Evolutionary conservation across 2,888 invertebrate species (phyloP).

Genomic region (Sympetrum striolatum): DNA sequence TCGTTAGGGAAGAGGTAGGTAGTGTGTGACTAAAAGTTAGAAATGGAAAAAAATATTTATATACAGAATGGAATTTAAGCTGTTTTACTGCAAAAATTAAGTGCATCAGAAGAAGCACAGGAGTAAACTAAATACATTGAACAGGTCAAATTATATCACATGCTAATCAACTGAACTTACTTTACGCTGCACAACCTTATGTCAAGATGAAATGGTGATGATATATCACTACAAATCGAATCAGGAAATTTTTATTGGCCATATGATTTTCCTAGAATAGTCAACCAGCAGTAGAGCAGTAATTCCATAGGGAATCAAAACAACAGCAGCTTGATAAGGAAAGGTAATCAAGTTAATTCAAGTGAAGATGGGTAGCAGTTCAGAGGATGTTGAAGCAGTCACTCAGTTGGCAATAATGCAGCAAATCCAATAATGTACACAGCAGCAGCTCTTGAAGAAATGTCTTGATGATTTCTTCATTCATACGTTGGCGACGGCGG

Average conservation of each 20-base stretch:
- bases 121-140: no score
- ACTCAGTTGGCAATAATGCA: neutral
- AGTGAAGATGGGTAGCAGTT: neutral
- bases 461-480: neutral
- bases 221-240: neutral
- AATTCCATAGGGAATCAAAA: neutral
- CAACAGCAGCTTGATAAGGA: neutral
- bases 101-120: no score
- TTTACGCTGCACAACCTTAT: neutral
- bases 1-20: no score
- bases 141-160: no score
- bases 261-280: neutral
- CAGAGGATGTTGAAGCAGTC: neutral
- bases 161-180: neutral
- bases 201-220: neutral
- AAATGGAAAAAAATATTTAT: no score
- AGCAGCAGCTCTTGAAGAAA: neutral
- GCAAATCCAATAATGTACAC: neutral
- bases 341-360: neutral
- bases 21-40: no score
- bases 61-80: no score
- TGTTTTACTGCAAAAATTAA: no score
- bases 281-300: neutral
- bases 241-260: neutral
- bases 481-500: conserved; percentile 9